Base-by-base conservation (phyloP, 2,113 vertebrate species). In the Barbus barbus region DNA sequence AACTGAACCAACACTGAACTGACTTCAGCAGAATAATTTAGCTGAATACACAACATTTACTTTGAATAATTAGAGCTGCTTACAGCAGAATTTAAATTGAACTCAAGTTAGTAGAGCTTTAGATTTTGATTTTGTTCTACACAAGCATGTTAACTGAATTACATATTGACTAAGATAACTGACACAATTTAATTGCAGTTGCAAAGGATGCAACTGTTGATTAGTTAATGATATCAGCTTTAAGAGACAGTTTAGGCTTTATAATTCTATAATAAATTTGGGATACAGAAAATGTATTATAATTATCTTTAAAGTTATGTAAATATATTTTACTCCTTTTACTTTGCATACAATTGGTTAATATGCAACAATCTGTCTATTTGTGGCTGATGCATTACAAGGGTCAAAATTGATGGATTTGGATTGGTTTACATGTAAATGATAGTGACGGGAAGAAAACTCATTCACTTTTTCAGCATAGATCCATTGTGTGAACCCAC, bases 401-500 rank as follows among this genome's bases (percentile, higher is more conserved):
- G 61, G 24, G 61, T 63, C 26, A 7, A 3, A 67, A 2, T 16
- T 33, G 28, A 67, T 33, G 28, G 63, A 51, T 77, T 20, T 77
- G 11, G 28, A 36, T 12, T 56, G 74, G 14, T 77, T 77, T 56
- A 36, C 48, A 31, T 77, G 20, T 22, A 71, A 41, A 71, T 36
- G 28, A 56, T 9, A 56, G 20, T 22, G 53, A 60, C 1, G 33
- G 8, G 53, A 33, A 16, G 76, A 38, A 38, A 60, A 26, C 56
- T 18, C 31, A 60, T 78, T 60, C 20, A 58, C 31, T 78, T 78
- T 51, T 58, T 38, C 6, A 60, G 28, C 48, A 22, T 5, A 77
- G 20, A 36, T 77, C 36, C n/a, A 46, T 44, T 18, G 78, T 63
- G 58, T 60, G 76, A n/a, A 79, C 58, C 38, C 38, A 79, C 77